These are phyloP conservation scores for Aradophagus sp. DNA, from an alignment of 1,140 invertebrate species.

Conservation along the genomic window DNA sequence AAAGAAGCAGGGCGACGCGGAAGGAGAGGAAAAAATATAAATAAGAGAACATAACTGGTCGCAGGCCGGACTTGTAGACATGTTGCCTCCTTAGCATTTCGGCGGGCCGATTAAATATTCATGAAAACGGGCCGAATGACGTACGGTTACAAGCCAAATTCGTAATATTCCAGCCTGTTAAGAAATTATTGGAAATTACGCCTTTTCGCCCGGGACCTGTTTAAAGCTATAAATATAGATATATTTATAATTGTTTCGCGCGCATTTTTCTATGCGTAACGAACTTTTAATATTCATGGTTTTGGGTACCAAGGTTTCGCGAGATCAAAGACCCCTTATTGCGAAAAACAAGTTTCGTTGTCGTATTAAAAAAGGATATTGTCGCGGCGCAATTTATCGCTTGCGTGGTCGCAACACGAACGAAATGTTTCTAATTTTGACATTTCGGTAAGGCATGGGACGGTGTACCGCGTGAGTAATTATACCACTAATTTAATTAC, in stretches of 20 bases:
- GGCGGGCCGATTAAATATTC: constrained; percentile 64
- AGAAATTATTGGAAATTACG: constrained; percentile 65
- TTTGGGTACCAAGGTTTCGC: constrained; percentile 32
- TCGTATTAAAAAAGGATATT: constrained; percentile 43
- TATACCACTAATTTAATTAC: no score
- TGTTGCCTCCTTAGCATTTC: constrained; percentile 62
- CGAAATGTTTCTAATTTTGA: constrained; percentile 41
- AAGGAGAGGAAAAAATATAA: constrained; percentile 45
- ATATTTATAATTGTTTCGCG: constrained; percentile 9
- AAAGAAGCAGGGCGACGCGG: constrained; percentile 25
- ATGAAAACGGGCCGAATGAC: constrained; percentile 55
- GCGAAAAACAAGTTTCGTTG: constrained; percentile 46
- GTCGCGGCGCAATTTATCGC: constrained; percentile 28
- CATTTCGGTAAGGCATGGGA: no score
- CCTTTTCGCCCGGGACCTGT: constrained; percentile 54
- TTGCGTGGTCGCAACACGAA: constrained; percentile 30
- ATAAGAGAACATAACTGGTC: constrained; percentile 38
- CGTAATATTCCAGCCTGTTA: constrained; percentile 42
- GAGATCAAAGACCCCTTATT: constrained; percentile 50
- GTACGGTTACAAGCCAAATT: constrained; percentile 43
- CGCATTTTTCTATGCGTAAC: constrained; percentile 22
- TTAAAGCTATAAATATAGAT: no score
- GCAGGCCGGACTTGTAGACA: constrained; percentile 27
- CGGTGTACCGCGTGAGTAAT: no score
- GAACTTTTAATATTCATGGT: constrained; percentile 51